phyloP scores from a whole-genome alignment of 2,797 vertebrate genomes.

The Pangasius sanitwongsei region DNA sequence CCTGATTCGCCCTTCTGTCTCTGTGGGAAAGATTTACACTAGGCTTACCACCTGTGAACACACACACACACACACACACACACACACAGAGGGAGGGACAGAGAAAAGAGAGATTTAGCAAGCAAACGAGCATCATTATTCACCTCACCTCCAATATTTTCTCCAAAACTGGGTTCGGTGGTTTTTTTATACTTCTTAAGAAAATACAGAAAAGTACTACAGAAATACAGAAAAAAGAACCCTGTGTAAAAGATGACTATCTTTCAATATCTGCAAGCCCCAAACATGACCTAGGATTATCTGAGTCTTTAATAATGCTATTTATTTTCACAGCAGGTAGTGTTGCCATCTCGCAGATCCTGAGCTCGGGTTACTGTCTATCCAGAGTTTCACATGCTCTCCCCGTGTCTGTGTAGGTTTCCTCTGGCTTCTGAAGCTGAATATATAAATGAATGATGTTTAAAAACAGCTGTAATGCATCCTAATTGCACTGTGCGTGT shows the following conservation, averaged over 20 bases:
- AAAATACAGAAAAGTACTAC: background rate
- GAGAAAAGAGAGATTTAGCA: background rate
- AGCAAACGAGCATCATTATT: background rate
- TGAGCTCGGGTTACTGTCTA: background rate
- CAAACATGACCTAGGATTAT: background rate
- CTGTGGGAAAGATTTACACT: slow-evolving; percentile 46
- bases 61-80: slow-evolving; percentile 1
- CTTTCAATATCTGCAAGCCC: background rate
- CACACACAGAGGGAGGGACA: no score
- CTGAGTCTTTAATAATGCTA: background rate
- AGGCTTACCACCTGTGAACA: slow-evolving; percentile 2
- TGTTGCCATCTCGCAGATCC: background rate
- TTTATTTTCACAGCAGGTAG: background rate
- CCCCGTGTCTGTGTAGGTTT: background rate
- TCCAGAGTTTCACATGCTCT: background rate
- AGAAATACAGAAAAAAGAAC: background rate
- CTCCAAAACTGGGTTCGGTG: background rate
- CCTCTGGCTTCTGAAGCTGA: background rate
- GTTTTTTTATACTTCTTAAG: background rate
- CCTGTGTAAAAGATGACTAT: background rate
- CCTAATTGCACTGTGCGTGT: background rate
- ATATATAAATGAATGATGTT: background rate
- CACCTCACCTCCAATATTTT: background rate
- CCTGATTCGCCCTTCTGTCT: slow-evolving; percentile 35
- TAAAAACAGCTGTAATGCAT: background rate